Evolutionary conservation across 2,888 invertebrate species (phyloP).

Genomic region (Papilio demoleus): DNA sequence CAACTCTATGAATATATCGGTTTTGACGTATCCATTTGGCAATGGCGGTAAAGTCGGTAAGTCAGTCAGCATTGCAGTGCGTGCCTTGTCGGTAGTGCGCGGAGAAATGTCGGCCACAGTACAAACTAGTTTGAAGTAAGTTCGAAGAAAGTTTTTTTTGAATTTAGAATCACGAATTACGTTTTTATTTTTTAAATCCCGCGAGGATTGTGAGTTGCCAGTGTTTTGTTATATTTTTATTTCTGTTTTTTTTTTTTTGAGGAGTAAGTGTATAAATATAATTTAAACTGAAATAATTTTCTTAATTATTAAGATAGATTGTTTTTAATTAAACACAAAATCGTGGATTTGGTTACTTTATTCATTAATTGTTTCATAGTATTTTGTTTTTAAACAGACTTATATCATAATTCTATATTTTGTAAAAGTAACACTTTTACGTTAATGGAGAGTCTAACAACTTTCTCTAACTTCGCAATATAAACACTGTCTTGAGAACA

Average conservation of each 20-base stretch:
- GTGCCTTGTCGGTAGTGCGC: conserved; percentile 46
- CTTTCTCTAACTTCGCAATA: conserved; percentile 10
- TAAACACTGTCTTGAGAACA: background rate
- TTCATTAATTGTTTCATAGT: no score
- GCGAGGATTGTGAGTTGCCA: conserved; percentile 2
- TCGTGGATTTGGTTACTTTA: no score
- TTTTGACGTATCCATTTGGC: background rate
- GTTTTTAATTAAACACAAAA: background rate
- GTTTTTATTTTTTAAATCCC: background rate
- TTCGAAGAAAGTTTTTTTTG: conserved; percentile 61
- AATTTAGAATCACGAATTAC: conserved; percentile 1
- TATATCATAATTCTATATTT: background rate
- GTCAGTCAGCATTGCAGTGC: conserved; percentile 49
- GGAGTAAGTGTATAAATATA: background rate
- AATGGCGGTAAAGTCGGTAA: conserved; percentile 36
- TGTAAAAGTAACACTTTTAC: background rate
- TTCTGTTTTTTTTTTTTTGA: background rate
- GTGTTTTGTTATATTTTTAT: background rate
- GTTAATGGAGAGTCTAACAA: background rate
- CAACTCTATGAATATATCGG: conserved; percentile 34
- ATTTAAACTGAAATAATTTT: background rate
- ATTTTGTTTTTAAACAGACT: background rate
- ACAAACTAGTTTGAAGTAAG: conserved; percentile 74
- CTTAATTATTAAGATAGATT: background rate
- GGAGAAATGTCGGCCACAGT: conserved; percentile 70